Conservation (phyloP, 2,888 invertebrate genomes). For the Apamea crenata region DNA sequence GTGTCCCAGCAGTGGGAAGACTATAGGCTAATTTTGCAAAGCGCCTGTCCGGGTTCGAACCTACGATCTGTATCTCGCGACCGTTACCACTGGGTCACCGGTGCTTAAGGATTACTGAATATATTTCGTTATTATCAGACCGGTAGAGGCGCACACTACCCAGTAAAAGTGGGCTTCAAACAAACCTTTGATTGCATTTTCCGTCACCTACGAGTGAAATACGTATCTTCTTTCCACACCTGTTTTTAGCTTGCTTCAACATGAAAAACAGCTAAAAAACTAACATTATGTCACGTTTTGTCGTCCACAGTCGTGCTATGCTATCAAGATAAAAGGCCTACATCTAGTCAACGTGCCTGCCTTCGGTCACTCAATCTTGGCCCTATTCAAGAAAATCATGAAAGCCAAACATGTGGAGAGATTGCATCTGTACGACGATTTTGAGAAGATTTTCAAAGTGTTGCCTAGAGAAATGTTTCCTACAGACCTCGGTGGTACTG, state of each 20-base stretch:
- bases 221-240: too few relatives aligned
- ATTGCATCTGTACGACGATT: constrained; percentile 51
- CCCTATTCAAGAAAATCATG: constrained; percentile 76
- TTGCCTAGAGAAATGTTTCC: constrained; percentile 79
- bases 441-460: constrained; percentile 71
- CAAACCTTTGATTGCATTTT: too few relatives aligned
- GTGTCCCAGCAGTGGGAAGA: too few relatives aligned
- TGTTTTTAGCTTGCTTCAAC: not conserved
- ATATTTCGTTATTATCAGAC: too few relatives aligned
- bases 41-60: too few relatives aligned
- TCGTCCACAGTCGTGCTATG: constrained; percentile 53
- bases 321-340: constrained; percentile 65
- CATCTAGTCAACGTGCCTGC: constrained; percentile 80
- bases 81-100: too few relatives aligned
- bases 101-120: too few relatives aligned
- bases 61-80: too few relatives aligned
- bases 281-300: not conserved
- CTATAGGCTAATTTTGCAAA: too few relatives aligned
- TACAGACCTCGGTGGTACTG: constrained; percentile 78
- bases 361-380: constrained; percentile 67
- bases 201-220: too few relatives aligned
- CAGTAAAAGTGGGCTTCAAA: too few relatives aligned
- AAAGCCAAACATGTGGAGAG: constrained; percentile 80
- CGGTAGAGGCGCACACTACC: too few relatives aligned
- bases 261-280: not conserved